A percentile compares a stretch with the other conserved stretches of the same genome.
Evolutionary conservation across 1,140 invertebrate genomes (phyloP).

Genomic region (Armadillidium nasatum): DNA sequence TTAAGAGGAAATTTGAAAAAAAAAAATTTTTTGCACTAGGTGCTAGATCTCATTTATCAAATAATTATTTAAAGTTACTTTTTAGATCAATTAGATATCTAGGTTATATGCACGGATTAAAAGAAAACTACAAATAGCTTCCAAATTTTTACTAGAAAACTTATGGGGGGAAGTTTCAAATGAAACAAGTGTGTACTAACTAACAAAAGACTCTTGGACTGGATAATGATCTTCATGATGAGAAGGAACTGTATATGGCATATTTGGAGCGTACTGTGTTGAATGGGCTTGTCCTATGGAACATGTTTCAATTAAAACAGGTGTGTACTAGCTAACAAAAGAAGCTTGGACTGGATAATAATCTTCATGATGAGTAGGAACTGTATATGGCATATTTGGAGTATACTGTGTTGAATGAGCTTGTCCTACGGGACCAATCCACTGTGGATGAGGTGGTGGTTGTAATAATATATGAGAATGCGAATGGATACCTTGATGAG

Average conservation of each 20-base stretch:
- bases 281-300: conserved; percentile 28
- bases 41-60: no score
- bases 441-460: conserved; percentile 4
- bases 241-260: conserved; percentile 33
- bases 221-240: conserved; percentile 32
- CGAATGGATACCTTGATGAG: neutral
- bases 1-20: no score
- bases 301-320: conserved; percentile 34
- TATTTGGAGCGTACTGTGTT: conserved; percentile 32
- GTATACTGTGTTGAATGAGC: conserved; percentile 30
- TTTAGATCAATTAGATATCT: no score
- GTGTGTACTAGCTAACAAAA: conserved; percentile 34
- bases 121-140: no score
- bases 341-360: conserved; percentile 34
- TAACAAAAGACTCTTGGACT: conserved; percentile 31
- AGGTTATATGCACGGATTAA: no score
- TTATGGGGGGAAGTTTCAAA: conserved; percentile 34
- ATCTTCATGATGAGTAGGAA: conserved; percentile 31
- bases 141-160: no score
- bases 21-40: no score
- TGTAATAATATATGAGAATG: conserved; percentile 25
- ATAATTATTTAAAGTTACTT: no score
- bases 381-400: conserved; percentile 36
- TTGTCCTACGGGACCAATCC: conserved; percentile 29
- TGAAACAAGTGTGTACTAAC: conserved; percentile 33